Evolutionary conservation across 2,888 invertebrate species (phyloP).

Genomic region (Pammene aurita): DNA sequence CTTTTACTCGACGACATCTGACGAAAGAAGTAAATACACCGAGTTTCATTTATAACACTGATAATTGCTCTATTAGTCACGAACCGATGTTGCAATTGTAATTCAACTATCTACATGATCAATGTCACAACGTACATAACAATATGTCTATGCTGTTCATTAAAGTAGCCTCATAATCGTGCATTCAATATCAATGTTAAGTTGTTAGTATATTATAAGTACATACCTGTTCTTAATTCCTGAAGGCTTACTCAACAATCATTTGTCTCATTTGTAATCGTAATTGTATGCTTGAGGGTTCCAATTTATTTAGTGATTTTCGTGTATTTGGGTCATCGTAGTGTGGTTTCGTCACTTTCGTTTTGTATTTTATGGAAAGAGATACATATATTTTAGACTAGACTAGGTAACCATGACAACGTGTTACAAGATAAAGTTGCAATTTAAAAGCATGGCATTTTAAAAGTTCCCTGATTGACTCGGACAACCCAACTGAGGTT

Average conservation of each 20-base stretch:
- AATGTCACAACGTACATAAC: slow-evolving; percentile 29
- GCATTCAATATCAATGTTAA: slow-evolving; percentile 7
- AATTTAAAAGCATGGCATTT: too few relatives aligned
- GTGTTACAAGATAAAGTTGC: too few relatives aligned
- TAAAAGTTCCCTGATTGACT: too few relatives aligned
- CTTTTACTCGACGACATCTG: neutral
- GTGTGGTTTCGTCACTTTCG: too few relatives aligned
- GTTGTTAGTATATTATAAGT: too few relatives aligned
- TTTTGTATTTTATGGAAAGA: too few relatives aligned
- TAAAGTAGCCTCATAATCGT: neutral
- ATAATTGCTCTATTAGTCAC: slow-evolving; percentile 16
- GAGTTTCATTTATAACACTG: neutral
- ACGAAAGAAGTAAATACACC: neutral
- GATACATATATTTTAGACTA: too few relatives aligned
- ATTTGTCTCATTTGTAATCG: neutral
- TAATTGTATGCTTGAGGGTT: slow-evolving; percentile 29
- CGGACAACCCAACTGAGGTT: too few relatives aligned
- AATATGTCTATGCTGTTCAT: neutral
- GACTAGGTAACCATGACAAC: too few relatives aligned
- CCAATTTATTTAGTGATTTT: too few relatives aligned
- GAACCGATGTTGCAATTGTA: slow-evolving; percentile 4
- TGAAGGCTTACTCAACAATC: neutral
- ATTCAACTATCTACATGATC: slow-evolving; percentile 23
- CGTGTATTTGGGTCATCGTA: too few relatives aligned
- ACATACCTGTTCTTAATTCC: neutral